Base-by-base conservation (phyloP, 2,888 invertebrate species). In the Pseudococcus jackbeardsleyi region DNA sequence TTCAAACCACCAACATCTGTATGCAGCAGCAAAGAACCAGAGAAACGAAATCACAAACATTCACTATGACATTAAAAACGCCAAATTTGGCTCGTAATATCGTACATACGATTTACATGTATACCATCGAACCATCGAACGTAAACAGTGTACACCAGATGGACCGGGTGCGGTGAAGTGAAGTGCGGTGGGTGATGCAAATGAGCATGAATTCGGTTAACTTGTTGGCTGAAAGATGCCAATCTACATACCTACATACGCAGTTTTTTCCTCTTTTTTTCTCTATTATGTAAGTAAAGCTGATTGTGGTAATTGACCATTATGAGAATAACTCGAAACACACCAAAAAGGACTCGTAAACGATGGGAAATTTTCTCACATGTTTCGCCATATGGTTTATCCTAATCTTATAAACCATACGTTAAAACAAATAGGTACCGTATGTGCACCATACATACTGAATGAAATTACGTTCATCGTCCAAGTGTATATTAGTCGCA, bases 11-110 rank as follows among this genome's bases (percentile, higher is more conserved):
- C 17, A 54, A 54, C 54, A 54, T 15, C 54, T 15, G 54, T 54
- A 54, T 15, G 15, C 17, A 54, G 15, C 15, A 19, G 59, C 19
- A n/a, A 59, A 59, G 59, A 59, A 59, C 59, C 6, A 19, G 59
- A 50, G 59, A 59, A 59, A 59, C 59, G 7, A 59, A 59, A 59
- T 19, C n/a, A 11, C 59, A 50, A 50, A 3, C 26, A 33, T 3
- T 33, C 54, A 17, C 12, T 17, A 54, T 54, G 19, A 59, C 12
- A 54, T 17, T 15, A 59, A 59, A 59, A 59, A 5, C 6, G 19
- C 59, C 59, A 59, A 59, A 59, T 59, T 59, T 59, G 59, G 59
- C 59, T 19, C 59, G 59, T 59, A 59, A 59, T 5, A 19, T 59
- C 9, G 59, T 19, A 59, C 59, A 19, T 33, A 33, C 26, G 26